These are phyloP conservation scores for Proterorhinus semilunaris DNA, from an alignment of 2,113 vertebrate species.

Conservation along the genomic window DNA sequence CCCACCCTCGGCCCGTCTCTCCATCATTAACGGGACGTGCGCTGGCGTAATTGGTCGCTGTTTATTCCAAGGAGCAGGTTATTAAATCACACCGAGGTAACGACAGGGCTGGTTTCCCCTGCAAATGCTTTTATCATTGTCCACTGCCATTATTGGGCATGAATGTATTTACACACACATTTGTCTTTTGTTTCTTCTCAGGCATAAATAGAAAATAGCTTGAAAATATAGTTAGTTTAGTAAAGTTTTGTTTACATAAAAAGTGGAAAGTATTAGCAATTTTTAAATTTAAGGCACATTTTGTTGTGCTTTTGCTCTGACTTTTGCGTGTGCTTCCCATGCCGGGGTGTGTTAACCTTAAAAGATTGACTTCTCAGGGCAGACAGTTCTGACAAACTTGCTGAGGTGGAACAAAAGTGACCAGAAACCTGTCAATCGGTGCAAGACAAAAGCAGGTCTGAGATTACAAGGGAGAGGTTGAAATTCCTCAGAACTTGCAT, in stretches of 20 bases:
- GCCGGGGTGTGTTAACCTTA: constrained; percentile 24
- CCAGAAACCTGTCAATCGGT: constrained; percentile 63
- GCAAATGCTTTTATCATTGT: constrained; percentile 65
- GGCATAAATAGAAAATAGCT: not conserved
- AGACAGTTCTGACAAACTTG: constrained; percentile 17
- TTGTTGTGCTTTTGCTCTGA: not conserved
- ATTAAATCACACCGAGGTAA: constrained; percentile 75
- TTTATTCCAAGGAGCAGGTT: constrained; percentile 75
- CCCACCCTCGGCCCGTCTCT: constrained; percentile 53
- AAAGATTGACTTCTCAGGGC: constrained; percentile 3
- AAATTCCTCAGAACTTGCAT: constrained; percentile 67
- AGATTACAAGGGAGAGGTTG: constrained; percentile 70
- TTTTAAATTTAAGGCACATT: too few relatives aligned
- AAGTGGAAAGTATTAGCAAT: too few relatives aligned
- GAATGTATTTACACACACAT: constrained; percentile 1
- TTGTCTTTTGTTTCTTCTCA: not conserved
- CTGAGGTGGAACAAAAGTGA: constrained; percentile 34
- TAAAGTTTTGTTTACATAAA: too few relatives aligned
- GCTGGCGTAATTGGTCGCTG: constrained; percentile 73
- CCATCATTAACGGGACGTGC: constrained; percentile 73
- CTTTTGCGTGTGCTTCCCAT: not conserved
- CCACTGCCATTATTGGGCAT: constrained; percentile 55
- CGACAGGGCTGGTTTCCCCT: constrained; percentile 55
- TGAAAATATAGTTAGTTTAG: not conserved
- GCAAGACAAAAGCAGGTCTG: constrained; percentile 65